Base-by-base conservation (phyloP, 2,797 vertebrate species). In the Thaleichthys pacificus region DNA sequence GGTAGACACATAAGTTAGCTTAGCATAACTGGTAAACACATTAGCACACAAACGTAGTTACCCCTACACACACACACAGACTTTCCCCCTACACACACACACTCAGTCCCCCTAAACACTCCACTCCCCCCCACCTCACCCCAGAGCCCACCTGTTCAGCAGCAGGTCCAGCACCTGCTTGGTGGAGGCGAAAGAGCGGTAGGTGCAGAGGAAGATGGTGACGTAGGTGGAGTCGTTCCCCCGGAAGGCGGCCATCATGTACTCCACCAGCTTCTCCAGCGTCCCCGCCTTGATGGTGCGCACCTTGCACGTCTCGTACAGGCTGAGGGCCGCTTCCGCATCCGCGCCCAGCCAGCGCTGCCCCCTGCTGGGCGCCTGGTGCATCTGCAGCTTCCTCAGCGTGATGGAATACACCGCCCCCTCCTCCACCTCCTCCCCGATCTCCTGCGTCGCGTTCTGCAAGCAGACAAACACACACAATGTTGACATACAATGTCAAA, bases 141-240 rank as follows among this genome's bases (percentile, higher is more conserved):
- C 28, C 28, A 4, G 28, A 30, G 9, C 62, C 83, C 81, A 96
- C 95, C 93, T 93, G 89, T 94, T 94, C 56, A 96, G 92, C 72
- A 96, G 92, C 70, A 96, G 89, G 78, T 96, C 95, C 85, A 96
- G 90, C 73, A 96, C 95, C 86, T 95, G 94, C 78, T 95, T 95
- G 61, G 95, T 96, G 71, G 94, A 94, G 66, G 95, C 91, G 0
- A 96, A 96, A 32, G 95, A 92, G 15, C 95, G 92, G 87, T 96
- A 96, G 0, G 95, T 96, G 81, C 95, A 96, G 58, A 96, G 87
- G 89, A 96, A 96, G 86, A 96, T 91, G 83, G 95, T 95, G 88
- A 96, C 93, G 0, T 96, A 96, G 68, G 95, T 95, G 77, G 94
- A 95, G 83, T 96, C 95, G n/a, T 95, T 96, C 82, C 93, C 93